Base-by-base conservation (phyloP, 2,113 vertebrate genomes). In the Pedetes capensis region DNA sequence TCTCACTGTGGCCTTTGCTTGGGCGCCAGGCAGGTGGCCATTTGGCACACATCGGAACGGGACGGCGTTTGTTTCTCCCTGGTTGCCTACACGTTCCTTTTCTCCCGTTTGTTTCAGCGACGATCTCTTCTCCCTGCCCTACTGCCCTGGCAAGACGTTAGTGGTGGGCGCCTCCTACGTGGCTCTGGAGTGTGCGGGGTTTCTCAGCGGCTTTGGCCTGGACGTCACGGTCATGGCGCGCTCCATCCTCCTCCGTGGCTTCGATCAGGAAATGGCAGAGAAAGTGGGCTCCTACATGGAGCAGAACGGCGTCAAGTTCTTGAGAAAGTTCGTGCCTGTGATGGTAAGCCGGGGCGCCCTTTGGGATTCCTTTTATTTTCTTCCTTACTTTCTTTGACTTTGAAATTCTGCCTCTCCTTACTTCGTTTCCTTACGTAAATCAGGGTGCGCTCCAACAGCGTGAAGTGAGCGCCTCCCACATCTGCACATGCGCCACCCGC, bases 211-310 rank as follows among this genome's bases (percentile, higher is more conserved):
- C 13, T 91, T 99, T 29, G 99, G 99, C 11, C 98, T 99, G 4
- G 99, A 99, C 9, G 99, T 99, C 87, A 99, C 99, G 0, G 66
- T 99, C 20, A 99, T 99, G 99, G 99, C 99, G 7, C 99, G 99
- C 22, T 99, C 99, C 47, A 98, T 99, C 93, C 98, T 99, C 0
- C 99, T 99, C 32, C 98, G 99, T 42, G 99, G 99, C 34, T 99
- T 99, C 80, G 99, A 99, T 97, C 99, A 99, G 97, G 99, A 99
- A 92, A 99, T 99, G 99, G 99, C 99, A 51, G 98, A 99, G 93
- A 99, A 92, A 34, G 97, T 99, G 8, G 99, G 99, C 3, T 98
- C 98, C 20, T 95, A 99, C 97, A 99, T 99, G 99, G 99, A 99
- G 96, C 98, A 97, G 6, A 99, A 99, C 0, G 99, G 99, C 0